A percentile compares a stretch with the other conserved stretches of the same genome.
These are phyloP conservation scores for Chelonoidis abingdonii DNA, from an alignment of 2,113 vertebrate species.

Conservation along the genomic window DNA sequence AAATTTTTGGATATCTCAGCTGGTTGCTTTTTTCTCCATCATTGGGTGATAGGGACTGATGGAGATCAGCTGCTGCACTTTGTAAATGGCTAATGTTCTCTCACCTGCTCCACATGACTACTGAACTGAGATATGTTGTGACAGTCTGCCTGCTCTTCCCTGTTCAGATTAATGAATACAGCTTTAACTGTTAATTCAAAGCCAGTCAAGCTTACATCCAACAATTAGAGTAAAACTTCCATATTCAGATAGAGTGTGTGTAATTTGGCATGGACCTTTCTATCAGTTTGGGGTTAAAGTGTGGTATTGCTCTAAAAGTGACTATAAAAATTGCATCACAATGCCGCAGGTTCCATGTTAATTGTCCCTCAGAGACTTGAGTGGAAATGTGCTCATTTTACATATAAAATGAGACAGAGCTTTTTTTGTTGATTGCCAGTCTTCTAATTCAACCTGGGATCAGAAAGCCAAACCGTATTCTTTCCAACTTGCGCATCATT, in stretches of 20 bases:
- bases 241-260: conserved; percentile 56
- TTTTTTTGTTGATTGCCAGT: background rate
- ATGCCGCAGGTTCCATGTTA: background rate
- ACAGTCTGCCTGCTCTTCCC: conserved; percentile 77
- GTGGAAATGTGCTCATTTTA: background rate
- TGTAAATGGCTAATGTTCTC: conserved; percentile 50
- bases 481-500: background rate
- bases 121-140: conserved; percentile 81
- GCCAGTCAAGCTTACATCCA: conserved; percentile 81
- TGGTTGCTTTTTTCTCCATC: conserved; percentile 46
- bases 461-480: background rate
- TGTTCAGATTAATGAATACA: conserved; percentile 83
- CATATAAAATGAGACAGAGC: background rate
- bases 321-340: background rate
- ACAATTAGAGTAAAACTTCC: conserved; percentile 80
- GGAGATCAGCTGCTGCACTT: conserved; percentile 60
- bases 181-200: conserved; percentile 83
- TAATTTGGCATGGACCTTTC: conserved; percentile 42
- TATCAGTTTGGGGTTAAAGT: conserved; percentile 35
- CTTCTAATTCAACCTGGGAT: background rate
- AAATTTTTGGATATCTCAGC: conserved; percentile 30
- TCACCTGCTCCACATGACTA: conserved; percentile 77
- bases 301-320: conserved; percentile 19
- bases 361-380: background rate
- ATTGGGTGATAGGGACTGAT: conserved; percentile 35